Conservation (phyloP, 2,888 invertebrate genomes). For the Parnassius orleans region DNA sequence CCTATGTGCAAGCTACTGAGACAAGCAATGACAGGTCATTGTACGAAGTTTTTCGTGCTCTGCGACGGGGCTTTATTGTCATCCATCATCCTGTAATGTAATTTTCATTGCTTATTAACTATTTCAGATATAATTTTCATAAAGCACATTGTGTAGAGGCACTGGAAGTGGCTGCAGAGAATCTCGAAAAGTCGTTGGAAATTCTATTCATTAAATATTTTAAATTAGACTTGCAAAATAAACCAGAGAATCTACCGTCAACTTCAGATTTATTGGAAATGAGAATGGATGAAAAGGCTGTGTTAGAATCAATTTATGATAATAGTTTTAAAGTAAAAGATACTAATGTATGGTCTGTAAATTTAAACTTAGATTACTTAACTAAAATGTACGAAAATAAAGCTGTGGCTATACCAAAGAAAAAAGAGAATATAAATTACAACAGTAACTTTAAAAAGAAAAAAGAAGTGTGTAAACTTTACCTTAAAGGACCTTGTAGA, state of each 20-base stretch:
- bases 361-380: conserved; percentile 84
- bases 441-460: conserved; percentile 67
- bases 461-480: conserved; percentile 83
- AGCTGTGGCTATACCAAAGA: conserved; percentile 61
- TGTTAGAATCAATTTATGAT: conserved; percentile 89
- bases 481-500: conserved; percentile 84
- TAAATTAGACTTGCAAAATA: conserved; percentile 61
- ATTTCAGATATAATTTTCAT: conserved; percentile 86
- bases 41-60: no score
- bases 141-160: conserved; percentile 88
- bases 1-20: no score
- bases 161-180: conserved; percentile 83
- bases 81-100: no score
- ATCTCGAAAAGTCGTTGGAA: conserved; percentile 86
- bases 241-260: conserved; percentile 65
- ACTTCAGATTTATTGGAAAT: conserved; percentile 82
- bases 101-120: not conserved
- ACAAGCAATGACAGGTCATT: no score
- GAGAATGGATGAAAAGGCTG: conserved; percentile 86
- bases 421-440: conserved; percentile 63
- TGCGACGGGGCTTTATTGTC: no score
- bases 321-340: conserved; percentile 85
- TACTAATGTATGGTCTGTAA: conserved; percentile 86
- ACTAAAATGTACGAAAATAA: conserved; percentile 79
- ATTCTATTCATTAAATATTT: conserved; percentile 87